phyloP scores from a whole-genome alignment of 92 coral and sea anemone genomes.

The Heliopora coerulea region DNA sequence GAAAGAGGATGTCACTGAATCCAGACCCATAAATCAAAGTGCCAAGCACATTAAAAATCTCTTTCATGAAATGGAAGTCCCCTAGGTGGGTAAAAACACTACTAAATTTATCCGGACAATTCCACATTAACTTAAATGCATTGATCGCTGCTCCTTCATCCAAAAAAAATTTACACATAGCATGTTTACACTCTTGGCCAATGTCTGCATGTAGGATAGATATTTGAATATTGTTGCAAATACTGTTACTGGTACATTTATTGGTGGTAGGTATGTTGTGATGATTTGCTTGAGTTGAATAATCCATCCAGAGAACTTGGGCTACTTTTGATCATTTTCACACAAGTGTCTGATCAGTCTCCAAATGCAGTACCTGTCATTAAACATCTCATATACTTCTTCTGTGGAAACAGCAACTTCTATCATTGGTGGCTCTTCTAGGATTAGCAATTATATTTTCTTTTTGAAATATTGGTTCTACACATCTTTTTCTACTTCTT shows the following conservation, averaged over 20 bases:
- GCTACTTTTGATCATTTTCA: neutral
- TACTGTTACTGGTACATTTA: slow-evolving; percentile 15
- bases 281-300: slow-evolving; percentile 8
- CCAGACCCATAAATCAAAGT: neutral
- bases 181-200: slow-evolving; percentile 20
- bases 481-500: neutral
- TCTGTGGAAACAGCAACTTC: neutral
- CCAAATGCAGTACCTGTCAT: neutral
- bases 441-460: no score
- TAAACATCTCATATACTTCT: no score
- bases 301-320: slow-evolving; percentile 10
- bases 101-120: slow-evolving; percentile 6
- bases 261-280: slow-evolving; percentile 9
- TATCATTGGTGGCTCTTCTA: slow-evolving; percentile 6
- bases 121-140: slow-evolving; percentile 20
- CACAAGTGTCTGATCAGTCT: neutral
- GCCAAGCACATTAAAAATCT: slow-evolving; percentile 14
- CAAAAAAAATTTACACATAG: slow-evolving; percentile 8
- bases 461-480: neutral
- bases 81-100: slow-evolving; percentile 17
- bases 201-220: slow-evolving; percentile 8
- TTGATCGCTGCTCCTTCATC: slow-evolving; percentile 24
- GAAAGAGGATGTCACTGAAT: slow-evolving; percentile 10
- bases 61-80: slow-evolving; percentile 30
- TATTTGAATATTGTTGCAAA: slow-evolving; percentile 17